These are phyloP conservation scores for Octopus sinensis DNA, from an alignment of 1,140 invertebrate genomes.

Conservation along the genomic window DNA sequence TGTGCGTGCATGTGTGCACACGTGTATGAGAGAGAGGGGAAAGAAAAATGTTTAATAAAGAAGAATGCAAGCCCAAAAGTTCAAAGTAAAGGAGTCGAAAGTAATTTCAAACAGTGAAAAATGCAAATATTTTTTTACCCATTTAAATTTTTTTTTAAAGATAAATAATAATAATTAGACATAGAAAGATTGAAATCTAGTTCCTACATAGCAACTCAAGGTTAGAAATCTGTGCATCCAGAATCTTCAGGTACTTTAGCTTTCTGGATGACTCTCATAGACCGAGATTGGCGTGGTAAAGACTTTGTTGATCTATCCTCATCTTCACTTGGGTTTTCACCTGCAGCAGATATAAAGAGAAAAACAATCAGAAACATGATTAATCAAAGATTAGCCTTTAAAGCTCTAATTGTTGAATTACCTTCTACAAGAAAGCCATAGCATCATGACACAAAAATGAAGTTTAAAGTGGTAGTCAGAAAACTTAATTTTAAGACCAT, in stretches of 20 bases:
- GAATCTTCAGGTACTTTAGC: not conserved
- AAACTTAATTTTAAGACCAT: not conserved
- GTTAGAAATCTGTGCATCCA: slow-evolving; percentile 10
- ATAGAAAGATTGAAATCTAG: no score
- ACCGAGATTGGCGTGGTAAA: not conserved
- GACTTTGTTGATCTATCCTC: not conserved
- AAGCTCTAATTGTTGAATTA: not conserved
- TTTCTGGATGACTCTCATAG: slow-evolving; percentile 7
- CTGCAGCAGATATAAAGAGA: not conserved
- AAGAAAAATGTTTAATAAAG: no score
- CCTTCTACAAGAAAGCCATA: not conserved
- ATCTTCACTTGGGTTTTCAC: slow-evolving; percentile 1
- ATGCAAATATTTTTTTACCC: no score
- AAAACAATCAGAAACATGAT: not conserved
- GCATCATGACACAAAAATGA: not conserved
- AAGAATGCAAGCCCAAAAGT: no score
- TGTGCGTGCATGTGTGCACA: no score
- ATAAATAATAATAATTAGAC: no score
- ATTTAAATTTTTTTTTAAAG: no score
- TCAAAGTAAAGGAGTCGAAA: no score
- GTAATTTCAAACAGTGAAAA: no score
- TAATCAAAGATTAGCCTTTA: not conserved
- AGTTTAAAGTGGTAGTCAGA: not conserved
- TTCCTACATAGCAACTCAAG: no score
- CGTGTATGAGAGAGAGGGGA: no score